These are phyloP conservation scores for Oryzias celebensis DNA, from an alignment of 2,113 vertebrate species.

Conservation along the genomic window DNA sequence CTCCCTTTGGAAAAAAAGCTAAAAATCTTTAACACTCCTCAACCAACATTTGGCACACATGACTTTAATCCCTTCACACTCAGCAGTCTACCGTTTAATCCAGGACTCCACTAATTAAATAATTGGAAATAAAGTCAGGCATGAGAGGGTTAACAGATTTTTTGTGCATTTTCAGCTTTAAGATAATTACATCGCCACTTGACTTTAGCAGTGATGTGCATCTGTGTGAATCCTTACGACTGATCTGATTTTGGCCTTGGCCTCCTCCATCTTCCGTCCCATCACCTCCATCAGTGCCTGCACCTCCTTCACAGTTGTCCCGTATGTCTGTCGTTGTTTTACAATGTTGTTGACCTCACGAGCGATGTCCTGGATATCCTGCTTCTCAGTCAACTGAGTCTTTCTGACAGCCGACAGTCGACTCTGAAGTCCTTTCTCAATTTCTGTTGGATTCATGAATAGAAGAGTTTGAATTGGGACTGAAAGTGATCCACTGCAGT, in stretches of 20 bases:
- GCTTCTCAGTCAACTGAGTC: constrained; percentile 60
- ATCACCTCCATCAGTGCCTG: constrained; percentile 71
- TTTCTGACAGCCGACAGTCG: constrained; percentile 72
- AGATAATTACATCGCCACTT: too few relatives aligned
- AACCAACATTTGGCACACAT: too few relatives aligned
- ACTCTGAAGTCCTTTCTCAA: constrained; percentile 71
- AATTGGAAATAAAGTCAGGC: too few relatives aligned
- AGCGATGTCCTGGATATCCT: constrained; percentile 70
- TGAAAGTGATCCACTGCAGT: not conserved
- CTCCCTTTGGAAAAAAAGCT: too few relatives aligned
- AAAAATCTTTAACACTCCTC: too few relatives aligned
- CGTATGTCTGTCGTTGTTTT: constrained; percentile 64
- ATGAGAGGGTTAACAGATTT: too few relatives aligned
- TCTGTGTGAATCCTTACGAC: constrained; percentile 69
- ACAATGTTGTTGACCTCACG: constrained; percentile 32
- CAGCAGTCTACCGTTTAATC: too few relatives aligned
- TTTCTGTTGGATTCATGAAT: constrained; percentile 57
- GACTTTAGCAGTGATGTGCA: not conserved
- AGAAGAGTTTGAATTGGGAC: not conserved
- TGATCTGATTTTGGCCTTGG: constrained; percentile 49
- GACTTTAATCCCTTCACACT: too few relatives aligned
- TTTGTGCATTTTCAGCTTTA: too few relatives aligned
- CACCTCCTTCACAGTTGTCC: constrained; percentile 66
- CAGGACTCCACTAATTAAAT: too few relatives aligned
- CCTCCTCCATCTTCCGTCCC: constrained; percentile 72